Evolutionary conservation across 1,140 invertebrate genomes (phyloP), one percentile per base, ranked within the genome.

Genomic region (Drosophila kepulauana): DNA sequence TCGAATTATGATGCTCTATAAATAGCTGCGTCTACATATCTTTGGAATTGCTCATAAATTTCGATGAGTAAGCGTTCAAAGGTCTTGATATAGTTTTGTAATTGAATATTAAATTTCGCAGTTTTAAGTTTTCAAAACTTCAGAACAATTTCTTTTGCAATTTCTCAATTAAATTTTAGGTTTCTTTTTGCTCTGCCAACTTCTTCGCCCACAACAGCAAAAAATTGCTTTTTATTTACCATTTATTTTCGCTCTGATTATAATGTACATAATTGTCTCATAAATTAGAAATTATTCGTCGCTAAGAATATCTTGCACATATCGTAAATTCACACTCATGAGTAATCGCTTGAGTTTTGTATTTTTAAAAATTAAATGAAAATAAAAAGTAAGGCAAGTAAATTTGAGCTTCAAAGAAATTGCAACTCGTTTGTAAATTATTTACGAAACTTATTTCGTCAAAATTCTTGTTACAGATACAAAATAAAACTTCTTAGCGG

Each of bases 51-150:
- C 51, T 54, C 30, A 11, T 71, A 79, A 75, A 63, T 70, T 30
- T 38, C 49, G 62, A 57, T 82, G 81, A 82, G 62, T 84, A 79
- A 84, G 64, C 30, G 30, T 78, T 52, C 72, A 35, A 35, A 41
- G 30, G 49, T n/a, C 5, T 54, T 33, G 2, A 33, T 54, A 33
- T 10, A 4, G 20, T 35, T 35, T 35, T 15, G 6, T 6, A 13
- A 8, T 30, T 52, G 6, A 6, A 52, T 30, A 1, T 52, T 3
- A 38, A 11, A 33, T 33, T 7, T 1, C 7, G 30, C 30, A 33
- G 30, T 5, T 1, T 0, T 6, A 33, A 33, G 30, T 33, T 33
- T 33, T 33, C 30, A 0, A 0, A 5, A 7, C 35, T 38, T 8
- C 35, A 1, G 2, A 38, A 38, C 8, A 38, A 38, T 33, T 33